A percentile compares a stretch with the other conserved stretches of the same genome.
These are phyloP conservation scores for Pithys albifrons DNA, from an alignment of 2,113 vertebrate genomes.

Conservation along the genomic window DNA sequence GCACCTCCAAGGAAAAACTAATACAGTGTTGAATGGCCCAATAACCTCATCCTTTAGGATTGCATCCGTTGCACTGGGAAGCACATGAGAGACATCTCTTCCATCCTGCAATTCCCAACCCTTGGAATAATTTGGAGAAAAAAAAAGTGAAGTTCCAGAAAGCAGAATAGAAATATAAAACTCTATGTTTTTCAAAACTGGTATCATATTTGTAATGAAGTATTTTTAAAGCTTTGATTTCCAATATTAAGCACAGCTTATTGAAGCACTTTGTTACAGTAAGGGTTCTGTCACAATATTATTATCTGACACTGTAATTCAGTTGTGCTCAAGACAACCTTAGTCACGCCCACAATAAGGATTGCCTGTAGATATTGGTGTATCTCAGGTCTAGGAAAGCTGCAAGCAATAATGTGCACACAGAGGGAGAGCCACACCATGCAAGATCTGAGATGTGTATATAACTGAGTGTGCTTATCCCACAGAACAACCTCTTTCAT, in stretches of 20 bases:
- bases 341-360: no score
- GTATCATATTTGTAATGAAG: not conserved
- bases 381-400: no score
- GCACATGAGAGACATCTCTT: not conserved
- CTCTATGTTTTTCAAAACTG: not conserved
- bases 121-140: not conserved
- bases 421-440: no score
- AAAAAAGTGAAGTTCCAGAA: not conserved
- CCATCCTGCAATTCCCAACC: not conserved
- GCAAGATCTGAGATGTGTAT: no score
- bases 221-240: not conserved
- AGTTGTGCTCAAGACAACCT: no score
- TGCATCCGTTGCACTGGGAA: not conserved
- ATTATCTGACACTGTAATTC: no score
- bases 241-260: not conserved
- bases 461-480: no score
- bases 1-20: not conserved
- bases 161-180: not conserved
- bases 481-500: no score
- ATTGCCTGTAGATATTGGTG: no score
- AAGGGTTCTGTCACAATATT: no score
- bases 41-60: not conserved
- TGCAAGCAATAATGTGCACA: no score
- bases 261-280: not conserved
- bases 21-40: not conserved